These are phyloP conservation scores for Cydia pomonella DNA, from an alignment of 1,140 invertebrate genomes.

Conservation along the genomic window DNA sequence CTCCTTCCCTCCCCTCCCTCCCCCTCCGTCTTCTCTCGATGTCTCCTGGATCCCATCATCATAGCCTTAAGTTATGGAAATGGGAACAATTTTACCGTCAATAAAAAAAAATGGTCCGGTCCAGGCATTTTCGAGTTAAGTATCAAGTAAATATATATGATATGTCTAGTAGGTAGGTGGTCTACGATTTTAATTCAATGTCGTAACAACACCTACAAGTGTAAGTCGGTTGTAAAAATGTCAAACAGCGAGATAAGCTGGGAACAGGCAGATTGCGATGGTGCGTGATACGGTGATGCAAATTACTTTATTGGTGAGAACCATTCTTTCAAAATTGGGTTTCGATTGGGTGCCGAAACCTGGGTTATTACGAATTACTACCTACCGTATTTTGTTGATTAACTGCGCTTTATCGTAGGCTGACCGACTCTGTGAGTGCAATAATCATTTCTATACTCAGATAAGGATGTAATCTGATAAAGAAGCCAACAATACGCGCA, in stretches of 20 bases:
- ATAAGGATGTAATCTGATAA: neutral
- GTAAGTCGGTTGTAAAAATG: constrained; percentile 4
- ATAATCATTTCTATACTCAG: neutral
- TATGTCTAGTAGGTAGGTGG: too few species aligned
- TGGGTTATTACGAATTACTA: too few species aligned
- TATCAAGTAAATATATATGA: too few species aligned
- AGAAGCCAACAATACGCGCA: too few species aligned
- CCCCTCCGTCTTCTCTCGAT: too few species aligned
- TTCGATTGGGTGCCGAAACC: neutral
- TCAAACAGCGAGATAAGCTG: neutral
- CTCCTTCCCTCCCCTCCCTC: too few species aligned
- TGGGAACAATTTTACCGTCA: too few species aligned
- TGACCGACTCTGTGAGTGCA: neutral
- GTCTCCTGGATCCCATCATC: too few species aligned
- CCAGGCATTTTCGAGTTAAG: too few species aligned
- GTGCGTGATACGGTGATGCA: neutral
- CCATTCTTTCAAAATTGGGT: neutral
- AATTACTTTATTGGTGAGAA: constrained; percentile 1
- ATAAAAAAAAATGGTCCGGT: too few species aligned
- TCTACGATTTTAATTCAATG: neutral
- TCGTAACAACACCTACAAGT: neutral
- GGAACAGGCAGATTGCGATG: neutral
- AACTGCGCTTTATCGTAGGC: neutral
- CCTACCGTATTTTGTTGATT: neutral
- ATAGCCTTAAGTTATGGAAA: too few species aligned